phyloP scores from a whole-genome alignment of 2,797 vertebrate species.

The Benthosema pterotum region DNA sequence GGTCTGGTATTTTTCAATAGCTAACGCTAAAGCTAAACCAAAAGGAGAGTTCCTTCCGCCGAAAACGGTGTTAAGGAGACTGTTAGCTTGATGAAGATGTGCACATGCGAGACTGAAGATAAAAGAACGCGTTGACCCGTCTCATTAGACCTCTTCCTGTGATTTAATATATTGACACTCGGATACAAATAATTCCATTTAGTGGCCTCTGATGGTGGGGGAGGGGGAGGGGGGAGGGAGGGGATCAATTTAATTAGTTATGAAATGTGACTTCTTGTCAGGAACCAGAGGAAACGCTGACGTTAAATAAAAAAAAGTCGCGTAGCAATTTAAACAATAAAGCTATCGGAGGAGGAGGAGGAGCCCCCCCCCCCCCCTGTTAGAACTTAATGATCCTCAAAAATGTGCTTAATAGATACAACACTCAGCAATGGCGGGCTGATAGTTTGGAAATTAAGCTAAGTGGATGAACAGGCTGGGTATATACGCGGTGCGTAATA shows the following conservation, averaged over 20 bases:
- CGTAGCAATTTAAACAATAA: slow-evolving; percentile 95
- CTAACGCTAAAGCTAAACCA: too few relatives aligned
- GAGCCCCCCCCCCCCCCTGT: too few relatives aligned
- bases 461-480: slow-evolving; percentile 85
- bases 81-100: slow-evolving; percentile 85
- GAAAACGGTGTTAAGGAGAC: slow-evolving; percentile 64
- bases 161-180: slow-evolving; percentile 99
- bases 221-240: slow-evolving; percentile 83
- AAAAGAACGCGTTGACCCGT: slow-evolving; percentile 96
- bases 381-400: slow-evolving; percentile 98
- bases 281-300: slow-evolving; percentile 96
- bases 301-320: slow-evolving; percentile 98
- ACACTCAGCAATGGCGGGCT: slow-evolving; percentile 86
- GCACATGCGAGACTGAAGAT: slow-evolving; percentile 90
- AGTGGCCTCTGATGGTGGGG: slow-evolving; percentile 90
- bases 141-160: slow-evolving; percentile 98
- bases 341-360: slow-evolving; percentile 90
- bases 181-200: slow-evolving; percentile 98
- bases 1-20: too few relatives aligned
- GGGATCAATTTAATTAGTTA: slow-evolving; percentile 99
- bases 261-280: slow-evolving; percentile 98
- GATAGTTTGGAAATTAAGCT: slow-evolving; percentile 89
- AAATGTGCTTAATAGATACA: slow-evolving; percentile 93
- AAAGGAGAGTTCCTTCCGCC: too few relatives aligned
- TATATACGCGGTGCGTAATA: too few relatives aligned